These are phyloP conservation scores for Pollenia amentaria DNA, from an alignment of 2,888 invertebrate genomes.

Conservation along the genomic window DNA sequence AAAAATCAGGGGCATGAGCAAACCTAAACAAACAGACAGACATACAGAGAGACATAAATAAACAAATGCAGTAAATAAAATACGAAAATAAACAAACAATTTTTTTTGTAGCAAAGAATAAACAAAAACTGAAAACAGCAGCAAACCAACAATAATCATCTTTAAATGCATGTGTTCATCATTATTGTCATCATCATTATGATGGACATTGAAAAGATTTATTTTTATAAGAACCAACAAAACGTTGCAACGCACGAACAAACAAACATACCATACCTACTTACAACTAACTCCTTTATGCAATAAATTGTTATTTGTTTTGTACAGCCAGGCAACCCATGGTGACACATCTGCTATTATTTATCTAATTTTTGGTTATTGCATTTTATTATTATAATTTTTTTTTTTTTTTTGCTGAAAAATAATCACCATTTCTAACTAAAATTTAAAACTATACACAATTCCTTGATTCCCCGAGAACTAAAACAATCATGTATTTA, in stretches of 20 bases:
- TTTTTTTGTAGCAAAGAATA: conserved; percentile 19
- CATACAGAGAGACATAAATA: neutral
- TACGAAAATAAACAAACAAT: conserved; percentile 39
- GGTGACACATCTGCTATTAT: conserved; percentile 63
- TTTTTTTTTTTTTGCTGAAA: neutral
- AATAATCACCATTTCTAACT: neutral
- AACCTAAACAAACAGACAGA: conserved; percentile 21
- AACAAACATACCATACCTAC: neutral
- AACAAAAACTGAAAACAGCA: neutral
- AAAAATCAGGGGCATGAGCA: conserved; percentile 43
- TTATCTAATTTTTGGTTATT: conserved; percentile 40
- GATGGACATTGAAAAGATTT: neutral
- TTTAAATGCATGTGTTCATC: conserved; percentile 35
- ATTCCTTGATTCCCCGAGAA: no score
- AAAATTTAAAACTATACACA: neutral
- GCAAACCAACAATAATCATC: conserved; percentile 1
- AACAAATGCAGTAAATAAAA: conserved; percentile 48
- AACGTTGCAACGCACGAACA: neutral
- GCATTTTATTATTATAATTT: conserved; percentile 7
- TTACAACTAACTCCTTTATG: neutral
- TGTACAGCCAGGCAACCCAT: conserved; percentile 14
- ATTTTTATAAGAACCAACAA: conserved; percentile 6
- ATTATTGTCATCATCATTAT: conserved; percentile 26
- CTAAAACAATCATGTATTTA: no score
- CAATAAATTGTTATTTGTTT: conserved; percentile 5